Percentiles rank a stretch among this genome's conserved stretches.
Conservation (phyloP, 2,113 vertebrate species). For the Vulpes lagopus region DNA sequence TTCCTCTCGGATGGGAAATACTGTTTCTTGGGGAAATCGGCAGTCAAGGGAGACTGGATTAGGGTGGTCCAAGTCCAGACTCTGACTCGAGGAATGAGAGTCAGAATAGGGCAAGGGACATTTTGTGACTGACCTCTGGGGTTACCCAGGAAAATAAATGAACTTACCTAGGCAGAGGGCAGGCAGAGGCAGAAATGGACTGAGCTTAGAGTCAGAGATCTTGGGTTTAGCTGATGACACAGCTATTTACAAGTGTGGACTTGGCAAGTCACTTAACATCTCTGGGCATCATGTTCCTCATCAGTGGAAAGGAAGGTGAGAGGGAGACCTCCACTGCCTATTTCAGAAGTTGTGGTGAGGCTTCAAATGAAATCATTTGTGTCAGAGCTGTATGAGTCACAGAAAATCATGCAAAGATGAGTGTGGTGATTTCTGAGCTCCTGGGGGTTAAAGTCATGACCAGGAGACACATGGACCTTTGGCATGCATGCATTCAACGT, state of each 20-base stretch:
- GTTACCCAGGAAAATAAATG: background rate
- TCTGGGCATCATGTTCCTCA: background rate
- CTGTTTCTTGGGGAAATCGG: background rate
- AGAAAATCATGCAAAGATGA: background rate
- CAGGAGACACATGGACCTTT: background rate
- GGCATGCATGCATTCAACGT: background rate
- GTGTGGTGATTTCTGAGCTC: background rate
- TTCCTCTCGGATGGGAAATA: background rate
- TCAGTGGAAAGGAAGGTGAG: background rate
- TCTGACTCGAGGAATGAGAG: background rate
- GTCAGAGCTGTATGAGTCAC: background rate
- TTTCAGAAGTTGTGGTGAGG: background rate
- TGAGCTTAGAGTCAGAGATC: background rate
- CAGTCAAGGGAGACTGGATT: background rate
- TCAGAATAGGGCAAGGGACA: background rate
- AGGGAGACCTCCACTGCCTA: background rate
- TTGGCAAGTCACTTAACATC: background rate
- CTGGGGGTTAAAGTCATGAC: background rate
- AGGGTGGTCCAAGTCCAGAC: background rate
- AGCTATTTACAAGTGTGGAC: background rate
- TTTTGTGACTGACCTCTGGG: background rate
- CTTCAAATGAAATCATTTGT: background rate
- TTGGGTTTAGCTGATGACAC: background rate
- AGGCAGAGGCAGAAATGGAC: background rate
- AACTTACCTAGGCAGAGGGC: background rate